phyloP scores from a whole-genome alignment of 1,140 invertebrate genomes.

The Zaprionus inermis region DNA sequence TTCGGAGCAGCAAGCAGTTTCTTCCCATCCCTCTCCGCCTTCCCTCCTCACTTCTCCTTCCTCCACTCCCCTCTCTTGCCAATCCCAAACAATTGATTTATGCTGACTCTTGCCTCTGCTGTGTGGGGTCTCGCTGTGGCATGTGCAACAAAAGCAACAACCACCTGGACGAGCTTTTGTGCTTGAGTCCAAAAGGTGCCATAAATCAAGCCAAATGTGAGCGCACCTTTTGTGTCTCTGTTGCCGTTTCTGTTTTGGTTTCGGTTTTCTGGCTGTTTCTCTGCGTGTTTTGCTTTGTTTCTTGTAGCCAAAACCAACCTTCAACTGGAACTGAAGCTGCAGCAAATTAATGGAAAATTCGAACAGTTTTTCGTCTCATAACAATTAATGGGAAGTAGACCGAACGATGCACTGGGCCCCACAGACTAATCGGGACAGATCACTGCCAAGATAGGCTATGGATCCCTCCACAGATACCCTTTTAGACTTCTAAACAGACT shows the following conservation, averaged over 20 bases:
- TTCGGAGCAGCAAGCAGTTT: constrained; percentile 40
- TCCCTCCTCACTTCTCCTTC: neutral
- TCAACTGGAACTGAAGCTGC: neutral
- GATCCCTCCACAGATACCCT: neutral
- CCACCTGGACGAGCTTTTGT: constrained; percentile 65
- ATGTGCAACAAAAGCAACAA: constrained; percentile 62
- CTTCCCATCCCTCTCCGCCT: neutral
- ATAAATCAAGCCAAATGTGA: constrained; percentile 75
- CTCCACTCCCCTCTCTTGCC: neutral
- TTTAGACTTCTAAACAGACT: no score
- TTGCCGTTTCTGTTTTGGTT: constrained; percentile 1
- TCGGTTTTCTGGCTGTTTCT: neutral
- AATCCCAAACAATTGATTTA: constrained; percentile 72
- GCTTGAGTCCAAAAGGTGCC: constrained; percentile 75
- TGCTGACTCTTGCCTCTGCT: constrained; percentile 57
- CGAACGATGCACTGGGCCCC: constrained; percentile 8
- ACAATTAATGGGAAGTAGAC: constrained; percentile 65
- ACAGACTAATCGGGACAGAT: neutral
- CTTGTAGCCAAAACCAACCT: neutral
- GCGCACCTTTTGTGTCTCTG: constrained; percentile 59
- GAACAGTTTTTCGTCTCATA: constrained; percentile 72
- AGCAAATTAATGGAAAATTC: constrained; percentile 75
- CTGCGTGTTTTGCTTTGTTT: constrained; percentile 10
- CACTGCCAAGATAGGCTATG: no score
- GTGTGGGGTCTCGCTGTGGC: constrained; percentile 64